Percentiles rank a stretch among this genome's conserved stretches.
phyloP scores from a whole-genome alignment of 2,113 vertebrate genomes.

The Phaethornis superciliosus region DNA sequence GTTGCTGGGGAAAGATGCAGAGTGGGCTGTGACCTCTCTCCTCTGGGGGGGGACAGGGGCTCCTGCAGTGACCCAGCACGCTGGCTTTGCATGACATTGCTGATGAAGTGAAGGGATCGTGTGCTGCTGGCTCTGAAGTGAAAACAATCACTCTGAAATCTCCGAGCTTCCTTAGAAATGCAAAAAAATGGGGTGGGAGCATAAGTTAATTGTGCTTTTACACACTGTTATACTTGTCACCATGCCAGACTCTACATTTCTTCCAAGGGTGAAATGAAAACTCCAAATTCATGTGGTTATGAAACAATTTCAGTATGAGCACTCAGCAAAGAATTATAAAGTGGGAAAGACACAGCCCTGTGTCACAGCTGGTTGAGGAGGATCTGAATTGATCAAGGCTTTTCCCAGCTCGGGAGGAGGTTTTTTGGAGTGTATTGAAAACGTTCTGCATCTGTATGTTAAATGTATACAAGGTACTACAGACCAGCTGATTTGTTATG shows the following conservation, averaged over 20 bases:
- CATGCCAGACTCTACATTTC: slow-evolving; percentile 74
- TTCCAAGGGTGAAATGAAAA: slow-evolving; percentile 73
- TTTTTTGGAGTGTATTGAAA: neutral
- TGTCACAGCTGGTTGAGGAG: slow-evolving; percentile 44
- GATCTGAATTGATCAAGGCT: slow-evolving; percentile 29
- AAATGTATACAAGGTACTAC: neutral
- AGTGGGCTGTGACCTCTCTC: neutral
- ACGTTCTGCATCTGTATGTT: neutral
- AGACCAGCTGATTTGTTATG: neutral
- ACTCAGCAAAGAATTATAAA: slow-evolving; percentile 60
- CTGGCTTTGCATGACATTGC: neutral
- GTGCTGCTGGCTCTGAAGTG: slow-evolving; percentile 67
- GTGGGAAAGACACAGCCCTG: slow-evolving; percentile 54
- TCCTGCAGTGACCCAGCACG: neutral
- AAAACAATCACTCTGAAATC: slow-evolving; percentile 73
- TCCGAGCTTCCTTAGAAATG: slow-evolving; percentile 70
- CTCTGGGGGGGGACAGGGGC: neutral
- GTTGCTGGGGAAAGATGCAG: neutral
- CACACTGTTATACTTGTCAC: slow-evolving; percentile 76
- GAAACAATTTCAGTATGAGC: slow-evolving; percentile 72
- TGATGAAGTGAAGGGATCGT: slow-evolving; percentile 56
- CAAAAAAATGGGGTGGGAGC: slow-evolving; percentile 67
- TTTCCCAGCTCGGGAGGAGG: slow-evolving; percentile 13
- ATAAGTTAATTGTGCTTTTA: slow-evolving; percentile 79
- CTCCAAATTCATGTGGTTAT: slow-evolving; percentile 75